Conservation (phyloP, 2,797 vertebrate genomes). For the Eulemur albifrons region DNA sequence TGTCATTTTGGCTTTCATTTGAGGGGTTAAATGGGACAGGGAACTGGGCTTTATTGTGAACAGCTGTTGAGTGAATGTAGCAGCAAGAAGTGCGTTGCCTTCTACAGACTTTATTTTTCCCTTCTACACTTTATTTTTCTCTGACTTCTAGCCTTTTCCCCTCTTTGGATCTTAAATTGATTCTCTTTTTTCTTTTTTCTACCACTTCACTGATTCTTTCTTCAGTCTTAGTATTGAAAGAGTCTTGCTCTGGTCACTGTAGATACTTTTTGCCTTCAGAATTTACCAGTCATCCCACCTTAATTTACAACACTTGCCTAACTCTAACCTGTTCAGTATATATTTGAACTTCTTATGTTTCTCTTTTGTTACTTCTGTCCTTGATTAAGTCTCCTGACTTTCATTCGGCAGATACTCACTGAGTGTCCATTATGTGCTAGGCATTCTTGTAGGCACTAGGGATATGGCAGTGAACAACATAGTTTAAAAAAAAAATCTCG, state of each 20-base stretch:
- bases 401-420: not conserved
- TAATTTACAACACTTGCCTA: not conserved
- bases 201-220: not conserved
- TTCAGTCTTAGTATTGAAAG: not conserved
- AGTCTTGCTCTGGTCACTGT: not conserved
- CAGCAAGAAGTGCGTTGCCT: not conserved
- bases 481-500: not conserved
- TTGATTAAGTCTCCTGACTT: conserved; percentile 10
- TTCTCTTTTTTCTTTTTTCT: not conserved
- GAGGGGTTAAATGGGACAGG: not conserved
- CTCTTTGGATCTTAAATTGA: conserved; percentile 21
- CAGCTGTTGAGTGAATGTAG: not conserved
- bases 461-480: not conserved
- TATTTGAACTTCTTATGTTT: not conserved
- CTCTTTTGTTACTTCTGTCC: not conserved
- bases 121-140: not conserved
- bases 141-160: not conserved
- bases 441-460: not conserved
- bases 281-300: not conserved
- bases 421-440: not conserved
- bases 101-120: not conserved
- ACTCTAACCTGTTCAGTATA: not conserved
- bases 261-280: not conserved
- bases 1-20: not conserved
- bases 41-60: not conserved